Evolutionary conservation across 2,888 invertebrate genomes (phyloP), one percentile per base, ranked within the genome.

Genomic region (Aspidapion aeneum): DNA sequence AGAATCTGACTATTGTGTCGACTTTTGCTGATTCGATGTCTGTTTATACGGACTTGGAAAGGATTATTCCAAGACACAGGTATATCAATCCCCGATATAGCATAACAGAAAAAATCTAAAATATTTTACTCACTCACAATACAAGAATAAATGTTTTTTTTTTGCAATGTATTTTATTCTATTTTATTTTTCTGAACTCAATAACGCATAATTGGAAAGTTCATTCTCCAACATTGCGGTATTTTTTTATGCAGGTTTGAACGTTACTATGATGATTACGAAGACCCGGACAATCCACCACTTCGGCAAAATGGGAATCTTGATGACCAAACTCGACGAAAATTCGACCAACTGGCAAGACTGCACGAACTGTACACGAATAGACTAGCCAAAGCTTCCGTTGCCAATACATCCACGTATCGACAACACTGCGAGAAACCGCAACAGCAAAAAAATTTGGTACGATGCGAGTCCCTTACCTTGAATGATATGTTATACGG

Each of bases 1-100:
- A 95, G 82, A 94, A 94, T 79, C 83, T 96, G 69, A 94, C 94
- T 3, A 90, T 93, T 18, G 93, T 94, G 7, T 94, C 95, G 35
- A 94, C 94, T 55, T 95, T 95, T 74, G 90, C 92, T 16, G 93
- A 92, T 82, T 87, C 87, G 0, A 79, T 86, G 75, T 86, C 86
- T 1, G 81, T 87, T 60, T 86, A 86, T 64, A 88, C 87, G 69
- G 88, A 88, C 79, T 82, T 88, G 63, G 88, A 89, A 76, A 80
- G 87, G 64, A 85, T 87, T 75, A 82, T 88, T 66, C 86, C 87
- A 64, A 82, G 85, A 65, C 86, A 86, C 74, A 82, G 85, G 66
- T 67, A 58, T 1, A 22, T 7, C n/a, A n/a, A n/a, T n/a, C n/a
- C n/a, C n/a, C 3, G 57, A n/a, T n/a, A n/a, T n/a, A n/a, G n/a